phyloP scores from a whole-genome alignment of 64 coral and sea anemone genomes.

The Astreopora myriophthalma region DNA sequence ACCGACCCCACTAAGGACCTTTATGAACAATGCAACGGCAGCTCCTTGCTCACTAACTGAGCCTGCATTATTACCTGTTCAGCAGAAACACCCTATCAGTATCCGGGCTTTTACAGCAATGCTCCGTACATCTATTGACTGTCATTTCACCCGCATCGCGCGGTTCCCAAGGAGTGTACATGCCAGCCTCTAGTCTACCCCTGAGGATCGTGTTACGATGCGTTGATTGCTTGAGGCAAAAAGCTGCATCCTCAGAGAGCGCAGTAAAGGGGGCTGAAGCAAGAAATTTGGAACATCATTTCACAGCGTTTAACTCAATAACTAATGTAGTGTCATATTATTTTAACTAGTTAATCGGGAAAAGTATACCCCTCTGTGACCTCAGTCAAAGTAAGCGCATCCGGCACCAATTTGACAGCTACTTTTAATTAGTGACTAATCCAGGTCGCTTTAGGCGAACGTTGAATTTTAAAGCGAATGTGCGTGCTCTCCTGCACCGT shows the following conservation, averaged over 20 bases:
- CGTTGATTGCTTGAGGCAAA: background rate
- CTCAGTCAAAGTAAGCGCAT: no score
- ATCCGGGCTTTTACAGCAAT: slow-evolving; percentile 29
- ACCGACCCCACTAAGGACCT: no score
- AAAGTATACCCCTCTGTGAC: no score
- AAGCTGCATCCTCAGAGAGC: background rate
- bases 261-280: background rate
- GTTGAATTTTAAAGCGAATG: no score
- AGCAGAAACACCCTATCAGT: slow-evolving; percentile 32
- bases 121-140: slow-evolving; percentile 35
- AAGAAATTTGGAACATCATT: background rate
- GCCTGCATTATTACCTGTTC: background rate
- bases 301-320: no score
- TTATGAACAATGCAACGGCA: no score
- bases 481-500: no score
- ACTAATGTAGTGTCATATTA: no score
- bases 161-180: slow-evolving; percentile 59
- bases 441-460: no score
- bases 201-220: slow-evolving; percentile 9
- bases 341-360: no score
- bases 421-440: no score
- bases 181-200: slow-evolving; percentile 40
- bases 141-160: slow-evolving; percentile 28
- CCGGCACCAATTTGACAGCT: no score
- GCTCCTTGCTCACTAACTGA: background rate